phyloP scores from a whole-genome alignment of 1,140 invertebrate genomes.

The Tyrophagus putrescentiae region DNA sequence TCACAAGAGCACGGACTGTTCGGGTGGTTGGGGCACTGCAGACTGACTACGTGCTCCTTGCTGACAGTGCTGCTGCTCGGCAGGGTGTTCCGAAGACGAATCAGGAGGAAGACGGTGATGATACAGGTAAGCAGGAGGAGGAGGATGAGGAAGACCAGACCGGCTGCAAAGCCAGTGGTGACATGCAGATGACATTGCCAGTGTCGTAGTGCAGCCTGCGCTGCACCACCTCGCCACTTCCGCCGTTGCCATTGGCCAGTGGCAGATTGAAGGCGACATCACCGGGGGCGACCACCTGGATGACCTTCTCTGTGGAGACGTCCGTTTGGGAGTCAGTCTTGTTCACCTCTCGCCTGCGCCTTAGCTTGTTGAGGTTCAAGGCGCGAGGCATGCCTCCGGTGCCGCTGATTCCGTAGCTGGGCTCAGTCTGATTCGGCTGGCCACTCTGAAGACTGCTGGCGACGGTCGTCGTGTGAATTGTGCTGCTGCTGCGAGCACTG shows the following conservation, averaged over 20 bases:
- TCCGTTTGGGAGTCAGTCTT: slow-evolving; percentile 43
- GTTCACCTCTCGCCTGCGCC: not conserved
- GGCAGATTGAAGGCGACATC: slow-evolving; percentile 74
- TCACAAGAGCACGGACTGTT: not conserved
- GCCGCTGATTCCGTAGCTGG: slow-evolving; percentile 19
- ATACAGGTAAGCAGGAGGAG: slow-evolving; percentile 74
- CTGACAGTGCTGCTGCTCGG: slow-evolving; percentile 1
- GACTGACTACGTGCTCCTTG: not conserved
- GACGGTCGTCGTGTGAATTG: not conserved
- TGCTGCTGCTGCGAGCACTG: not conserved
- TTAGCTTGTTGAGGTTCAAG: slow-evolving; percentile 11
- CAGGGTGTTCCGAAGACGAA: slow-evolving; percentile 49
- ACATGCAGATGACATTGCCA: slow-evolving; percentile 65
- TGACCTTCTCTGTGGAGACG: slow-evolving; percentile 71
- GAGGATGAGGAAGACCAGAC: slow-evolving; percentile 71
- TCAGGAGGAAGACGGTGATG: slow-evolving; percentile 75
- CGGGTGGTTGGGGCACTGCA: not conserved
- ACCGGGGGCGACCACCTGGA: slow-evolving; percentile 80
- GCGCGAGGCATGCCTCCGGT: slow-evolving; percentile 27
- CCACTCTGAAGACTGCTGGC: not conserved
- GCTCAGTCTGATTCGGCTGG: slow-evolving; percentile 17
- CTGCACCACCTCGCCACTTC: slow-evolving; percentile 28
- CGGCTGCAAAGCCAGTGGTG: slow-evolving; percentile 78
- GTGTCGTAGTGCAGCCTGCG: slow-evolving; percentile 20
- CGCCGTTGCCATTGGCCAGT: slow-evolving; percentile 58